These are phyloP conservation scores for Hedya salicella DNA, from an alignment of 2,888 invertebrate genomes.

Conservation along the genomic window DNA sequence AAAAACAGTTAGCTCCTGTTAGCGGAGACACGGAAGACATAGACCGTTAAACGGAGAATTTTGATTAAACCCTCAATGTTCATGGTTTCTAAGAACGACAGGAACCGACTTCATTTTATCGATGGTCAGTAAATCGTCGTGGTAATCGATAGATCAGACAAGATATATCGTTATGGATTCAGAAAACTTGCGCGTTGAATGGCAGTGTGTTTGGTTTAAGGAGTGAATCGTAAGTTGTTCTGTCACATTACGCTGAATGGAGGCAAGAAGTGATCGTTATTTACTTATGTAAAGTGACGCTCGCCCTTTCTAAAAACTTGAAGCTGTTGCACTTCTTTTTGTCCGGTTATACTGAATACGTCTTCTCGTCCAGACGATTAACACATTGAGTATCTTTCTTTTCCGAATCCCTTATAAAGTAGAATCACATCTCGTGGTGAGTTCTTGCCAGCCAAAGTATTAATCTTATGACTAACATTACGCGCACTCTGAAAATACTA, in stretches of 20 bases:
- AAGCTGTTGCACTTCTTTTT: too few relatives aligned
- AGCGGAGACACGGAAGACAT: conserved; percentile 1
- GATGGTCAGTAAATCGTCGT: conserved; percentile 6
- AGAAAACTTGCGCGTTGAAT: neutral
- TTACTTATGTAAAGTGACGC: too few relatives aligned
- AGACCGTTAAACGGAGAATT: conserved; percentile 3
- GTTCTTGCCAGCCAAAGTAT: too few relatives aligned
- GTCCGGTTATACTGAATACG: too few relatives aligned
- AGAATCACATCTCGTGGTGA: too few relatives aligned
- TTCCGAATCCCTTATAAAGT: too few relatives aligned
- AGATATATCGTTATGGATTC: conserved; percentile 8
- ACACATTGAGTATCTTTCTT: too few relatives aligned
- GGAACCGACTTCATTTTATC: neutral
- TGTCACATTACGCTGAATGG: neutral
- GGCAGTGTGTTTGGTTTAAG: neutral
- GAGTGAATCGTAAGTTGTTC: neutral
- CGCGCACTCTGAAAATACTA: too few relatives aligned
- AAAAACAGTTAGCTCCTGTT: neutral
- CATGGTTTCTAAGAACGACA: conserved; percentile 16
- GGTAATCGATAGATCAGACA: conserved; percentile 2
- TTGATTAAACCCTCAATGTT: conserved; percentile 19
- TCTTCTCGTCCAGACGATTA: too few relatives aligned
- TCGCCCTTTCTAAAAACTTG: too few relatives aligned
- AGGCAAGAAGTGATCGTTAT: neutral
- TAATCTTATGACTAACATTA: too few relatives aligned